A percentile compares a stretch with the other conserved stretches of the same genome.
Conservation (phyloP, 2,797 vertebrate genomes). For the Bryconaethiops microstoma region DNA sequence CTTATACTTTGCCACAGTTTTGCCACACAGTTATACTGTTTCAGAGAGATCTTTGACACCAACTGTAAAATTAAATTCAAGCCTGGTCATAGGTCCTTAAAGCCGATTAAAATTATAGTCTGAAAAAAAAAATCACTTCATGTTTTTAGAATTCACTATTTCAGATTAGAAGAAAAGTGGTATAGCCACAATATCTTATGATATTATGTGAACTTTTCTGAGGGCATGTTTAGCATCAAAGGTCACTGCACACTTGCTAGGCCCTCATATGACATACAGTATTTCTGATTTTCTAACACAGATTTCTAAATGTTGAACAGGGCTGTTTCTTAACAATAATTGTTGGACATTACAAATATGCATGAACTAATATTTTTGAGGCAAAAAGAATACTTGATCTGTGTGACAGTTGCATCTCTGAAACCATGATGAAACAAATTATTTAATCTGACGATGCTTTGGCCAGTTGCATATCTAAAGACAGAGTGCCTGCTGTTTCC, state of each 20-base stretch:
- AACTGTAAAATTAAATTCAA: background rate
- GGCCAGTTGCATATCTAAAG: constrained; percentile 48
- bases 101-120: background rate
- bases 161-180: background rate
- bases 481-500: constrained; percentile 17
- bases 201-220: background rate
- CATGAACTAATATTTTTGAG: background rate
- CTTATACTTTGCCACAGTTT: background rate
- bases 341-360: background rate
- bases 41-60: background rate
- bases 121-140: no score
- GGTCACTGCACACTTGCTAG: no score
- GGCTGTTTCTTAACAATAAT: background rate
- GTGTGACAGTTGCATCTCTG: constrained; percentile 5
- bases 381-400: constrained; percentile 5
- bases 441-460: constrained; percentile 41
- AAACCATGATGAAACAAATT: constrained; percentile 47
- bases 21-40: background rate
- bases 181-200: background rate
- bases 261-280: background rate
- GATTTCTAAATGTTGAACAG: background rate
- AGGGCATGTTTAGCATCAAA: background rate
- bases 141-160: background rate
- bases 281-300: background rate
- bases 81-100: background rate